phyloP scores from a whole-genome alignment of 92 coral and sea anemone genomes.

The Porites lobata region DNA sequence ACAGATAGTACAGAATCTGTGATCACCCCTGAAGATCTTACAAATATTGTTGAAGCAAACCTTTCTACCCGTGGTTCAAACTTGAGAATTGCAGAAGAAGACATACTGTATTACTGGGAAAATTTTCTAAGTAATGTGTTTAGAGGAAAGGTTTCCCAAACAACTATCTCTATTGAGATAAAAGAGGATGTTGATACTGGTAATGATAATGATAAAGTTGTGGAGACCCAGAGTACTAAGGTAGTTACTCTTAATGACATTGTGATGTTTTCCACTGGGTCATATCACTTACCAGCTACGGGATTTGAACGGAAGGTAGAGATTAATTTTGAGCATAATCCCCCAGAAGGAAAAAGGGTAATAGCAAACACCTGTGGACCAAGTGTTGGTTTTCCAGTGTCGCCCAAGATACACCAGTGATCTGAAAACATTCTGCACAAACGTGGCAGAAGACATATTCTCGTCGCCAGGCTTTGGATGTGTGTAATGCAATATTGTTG shows the following conservation, averaged over 20 bases:
- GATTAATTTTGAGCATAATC: conserved; percentile 52
- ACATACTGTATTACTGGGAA: conserved; percentile 38
- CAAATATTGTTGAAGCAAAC: conserved; percentile 21
- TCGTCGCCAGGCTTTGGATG: conserved; percentile 50
- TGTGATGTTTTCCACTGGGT: conserved; percentile 50
- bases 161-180: conserved; percentile 23
- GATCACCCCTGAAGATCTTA: conserved; percentile 45
- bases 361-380: conserved; percentile 62
- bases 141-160: conserved; percentile 36
- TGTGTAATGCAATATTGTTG: conserved; percentile 16
- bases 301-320: conserved; percentile 37
- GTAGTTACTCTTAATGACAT: conserved; percentile 43
- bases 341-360: conserved; percentile 43
- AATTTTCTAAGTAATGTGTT: conserved; percentile 40
- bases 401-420: conserved; percentile 41
- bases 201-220: conserved; percentile 20
- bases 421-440: conserved; percentile 37
- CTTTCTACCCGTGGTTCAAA: conserved; percentile 44
- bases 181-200: no score
- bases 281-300: conserved; percentile 35
- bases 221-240: conserved; percentile 40
- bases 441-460: conserved; percentile 54
- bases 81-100: conserved; percentile 48
- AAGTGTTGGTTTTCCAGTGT: conserved; percentile 44
- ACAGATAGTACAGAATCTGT: conserved; percentile 23